Conservation (phyloP, 1,140 invertebrate species). For the Dendroctonus ponderosae region DNA sequence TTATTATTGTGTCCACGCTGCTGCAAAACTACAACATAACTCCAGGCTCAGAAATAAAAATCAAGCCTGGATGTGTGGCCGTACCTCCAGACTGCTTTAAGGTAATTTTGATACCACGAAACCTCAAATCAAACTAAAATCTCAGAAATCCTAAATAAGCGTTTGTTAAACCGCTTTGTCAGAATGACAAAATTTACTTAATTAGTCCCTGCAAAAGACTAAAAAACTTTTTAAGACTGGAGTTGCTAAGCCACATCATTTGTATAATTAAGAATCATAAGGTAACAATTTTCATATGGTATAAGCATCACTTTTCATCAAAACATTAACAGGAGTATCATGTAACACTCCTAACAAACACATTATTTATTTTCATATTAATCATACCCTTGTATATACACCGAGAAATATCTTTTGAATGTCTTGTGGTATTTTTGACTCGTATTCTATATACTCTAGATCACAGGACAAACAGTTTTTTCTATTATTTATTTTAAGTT, state of each 20-base stretch:
- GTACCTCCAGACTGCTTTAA: constrained; percentile 66
- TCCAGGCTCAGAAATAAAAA: constrained; percentile 56
- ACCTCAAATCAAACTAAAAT: constrained; percentile 12
- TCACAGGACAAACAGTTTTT: too few species aligned
- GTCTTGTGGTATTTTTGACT: not conserved
- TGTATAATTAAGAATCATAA: constrained; percentile 16
- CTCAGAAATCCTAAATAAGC: not conserved
- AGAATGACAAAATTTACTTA: constrained; percentile 5
- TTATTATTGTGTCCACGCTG: constrained; percentile 70
- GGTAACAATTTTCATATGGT: not conserved
- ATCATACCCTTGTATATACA: constrained; percentile 15
- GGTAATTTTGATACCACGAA: constrained; percentile 56
- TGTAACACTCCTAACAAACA: not conserved
- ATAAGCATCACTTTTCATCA: constrained; percentile 26
- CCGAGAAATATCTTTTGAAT: constrained; percentile 6
- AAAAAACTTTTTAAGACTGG: constrained; percentile 25
- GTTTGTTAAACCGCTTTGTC: not conserved
- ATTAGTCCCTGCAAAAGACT: constrained; percentile 14
- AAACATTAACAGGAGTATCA: constrained; percentile 6
- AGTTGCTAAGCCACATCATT: constrained; percentile 31
- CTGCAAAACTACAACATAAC: constrained; percentile 73
- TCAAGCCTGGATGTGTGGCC: constrained; percentile 66
- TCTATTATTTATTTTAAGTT: too few species aligned
- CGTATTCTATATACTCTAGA: too few species aligned
- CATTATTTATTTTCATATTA: constrained; percentile 31